Base-by-base conservation (phyloP, 2,113 vertebrate genomes). In the Carollia perspicillata region DNA sequence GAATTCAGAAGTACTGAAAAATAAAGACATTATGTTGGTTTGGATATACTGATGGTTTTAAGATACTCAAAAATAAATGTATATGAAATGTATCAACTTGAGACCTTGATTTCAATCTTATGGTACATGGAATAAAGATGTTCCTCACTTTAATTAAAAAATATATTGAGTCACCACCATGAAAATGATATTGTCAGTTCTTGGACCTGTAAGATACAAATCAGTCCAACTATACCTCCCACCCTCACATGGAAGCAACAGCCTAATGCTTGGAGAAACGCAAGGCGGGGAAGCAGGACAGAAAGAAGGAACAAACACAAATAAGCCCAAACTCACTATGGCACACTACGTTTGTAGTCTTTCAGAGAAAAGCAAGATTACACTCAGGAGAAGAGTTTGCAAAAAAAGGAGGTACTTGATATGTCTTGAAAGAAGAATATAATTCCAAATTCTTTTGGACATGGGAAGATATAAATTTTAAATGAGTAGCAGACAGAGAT, bases 381-480 rank as follows among this genome's bases (percentile, higher is more conserved):
- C 8, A 40, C 72, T 77, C 47, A 89, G 55, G 30, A 84, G 37
- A 93, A 93, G 28, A 44, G 14, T 22, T 97, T 65, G 74, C n/a
- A 37, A 75, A 74, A 94, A 74, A 37, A 88, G 85, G 44, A 85
- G 17, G 55, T 10, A 87, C 78, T 84, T 92, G 51, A 65, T 80
- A 77, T 18, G 17, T 40, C 75, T 92, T 95, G n/a, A 94, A 92
- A 94, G 71, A 92, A 90, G 47, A 94, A 8, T 35, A 53, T 37
- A 94, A 89, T 71, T 75, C 92, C 53, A 71, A 84, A 84, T 71
- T 23, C 42, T 65, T 90, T 90, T 47, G 79, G 77, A 80, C 6
- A 6, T 84, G 69, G 58, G 44, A 93, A 91, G 69, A 95, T 75
- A 72, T 51, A 94, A 75, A 84, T 92, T 94, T 92, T 92, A 92